Base-by-base conservation (phyloP, 1,140 invertebrate genomes). In the Brachystomella parvula region DNA sequence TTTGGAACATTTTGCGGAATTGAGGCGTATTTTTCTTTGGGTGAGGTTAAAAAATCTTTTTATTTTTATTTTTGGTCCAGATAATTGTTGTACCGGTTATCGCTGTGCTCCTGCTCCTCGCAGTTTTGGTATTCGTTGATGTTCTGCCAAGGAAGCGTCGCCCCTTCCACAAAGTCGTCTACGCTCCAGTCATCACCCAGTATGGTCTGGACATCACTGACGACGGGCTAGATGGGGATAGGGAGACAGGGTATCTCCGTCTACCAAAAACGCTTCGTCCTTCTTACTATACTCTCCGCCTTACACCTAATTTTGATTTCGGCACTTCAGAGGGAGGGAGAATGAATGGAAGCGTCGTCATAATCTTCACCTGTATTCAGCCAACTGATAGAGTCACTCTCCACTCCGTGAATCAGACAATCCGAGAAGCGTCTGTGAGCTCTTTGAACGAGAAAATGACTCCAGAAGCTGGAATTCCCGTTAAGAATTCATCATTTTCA, bases 331-430 rank as follows among this genome's bases (percentile, higher is more conserved):
- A 6, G 15, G 15, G 49, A 24, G 3, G 61, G n/a, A n/a, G n/a
- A n/a, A n/a, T 56, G 1, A 56, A 49, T 1, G 61, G 53, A 6
- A 60, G 26, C 21, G 56, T 68, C 3, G 58, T 2, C 3, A 68
- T 68, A 15, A 31, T 28, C 3, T 19, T 68, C 2, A 47, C 47
- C 17, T 68, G 66, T 29, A 19, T 64, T 3, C 26, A 59, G 33
- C 44, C 62, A 2, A 63, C 63, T 12, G 29, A 57, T n/a, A 6
- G 21, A 24, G 53, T 68, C 30, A 60, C 12, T 2, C 63, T 68
- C n/a, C 66, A 68, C 33, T 15, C 63, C 6, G 15, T 49, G 1
- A 57, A 68, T 28, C 2, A 64, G 1, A 39, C 12, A 33, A 57
- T 67, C 32, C n/a, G 24, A 49, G 31, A 30, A 21, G 53, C 6